phyloP scores from a whole-genome alignment of 53 echinoderm and acorn worm species.

The Astropecten irregularis region DNA sequence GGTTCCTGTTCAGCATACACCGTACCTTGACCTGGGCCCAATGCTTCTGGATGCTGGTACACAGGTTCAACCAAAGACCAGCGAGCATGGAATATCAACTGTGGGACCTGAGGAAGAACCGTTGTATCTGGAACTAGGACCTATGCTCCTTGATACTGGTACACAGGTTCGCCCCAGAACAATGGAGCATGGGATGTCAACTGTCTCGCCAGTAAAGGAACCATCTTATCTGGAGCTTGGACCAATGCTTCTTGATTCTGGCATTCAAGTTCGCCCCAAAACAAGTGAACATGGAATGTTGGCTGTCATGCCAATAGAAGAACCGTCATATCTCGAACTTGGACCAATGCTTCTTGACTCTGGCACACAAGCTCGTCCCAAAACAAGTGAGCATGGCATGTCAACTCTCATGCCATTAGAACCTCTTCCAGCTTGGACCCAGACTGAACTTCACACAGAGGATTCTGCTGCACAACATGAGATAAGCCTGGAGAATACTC shows the following conservation, averaged over 20 bases:
- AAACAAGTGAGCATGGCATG: constrained; percentile 35
- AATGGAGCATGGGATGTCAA: constrained; percentile 33
- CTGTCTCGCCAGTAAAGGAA: background rate
- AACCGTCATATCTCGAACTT: constrained; percentile 5
- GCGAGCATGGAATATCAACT: constrained; percentile 34
- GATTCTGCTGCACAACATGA: constrained; percentile 50
- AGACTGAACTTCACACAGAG: constrained; percentile 19
- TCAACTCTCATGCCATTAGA: constrained; percentile 24
- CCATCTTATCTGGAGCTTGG: constrained; percentile 19
- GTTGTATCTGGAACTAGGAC: constrained; percentile 18
- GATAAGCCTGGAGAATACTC: constrained; percentile 12
- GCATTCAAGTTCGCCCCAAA: constrained; percentile 34
- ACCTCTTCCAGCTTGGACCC: constrained; percentile 55
- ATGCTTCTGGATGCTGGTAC: constrained; percentile 30
- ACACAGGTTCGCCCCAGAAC: constrained; percentile 18
- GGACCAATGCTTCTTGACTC: constrained; percentile 41
- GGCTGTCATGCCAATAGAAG: constrained; percentile 8
- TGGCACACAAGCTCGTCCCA: constrained; percentile 47
- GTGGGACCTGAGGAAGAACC: background rate
- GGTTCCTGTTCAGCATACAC: constrained; percentile 27
- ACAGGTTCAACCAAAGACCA: constrained; percentile 24
- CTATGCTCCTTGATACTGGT: constrained; percentile 35
- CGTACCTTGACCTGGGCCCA: constrained; percentile 34
- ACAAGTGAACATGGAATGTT: constrained; percentile 39
- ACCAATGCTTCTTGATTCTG: constrained; percentile 35